Base-by-base conservation (phyloP, 1,140 invertebrate species). In the Phenacoccus solenopsis region DNA sequence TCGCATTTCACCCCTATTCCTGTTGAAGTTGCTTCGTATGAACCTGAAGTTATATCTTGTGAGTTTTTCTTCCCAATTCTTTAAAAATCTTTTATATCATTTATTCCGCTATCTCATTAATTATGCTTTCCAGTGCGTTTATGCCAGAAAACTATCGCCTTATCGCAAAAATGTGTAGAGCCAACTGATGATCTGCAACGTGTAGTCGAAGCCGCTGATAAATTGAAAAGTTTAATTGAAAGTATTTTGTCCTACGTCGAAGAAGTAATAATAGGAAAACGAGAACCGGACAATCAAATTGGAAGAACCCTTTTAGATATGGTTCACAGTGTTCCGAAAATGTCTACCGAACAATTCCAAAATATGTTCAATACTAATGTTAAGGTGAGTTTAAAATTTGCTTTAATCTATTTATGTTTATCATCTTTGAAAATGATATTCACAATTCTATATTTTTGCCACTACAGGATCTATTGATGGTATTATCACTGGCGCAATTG, bases 1-100 rank as follows among this genome's bases (percentile, higher is more conserved):
- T 94, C 90, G 75, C 97, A 98, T 94, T 98, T 98, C 77, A 96
- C 94, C 1, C 92, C 93, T 25, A 87, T 93, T 30, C 88, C 90
- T 75, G 89, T 93, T 38, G 87, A 91, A 76, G 85, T 96, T 16
- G 85, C 83, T 13, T 89, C 87, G 74, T 96, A 96, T 78, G 90
- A 94, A 76, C 91, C 95, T 28, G 96, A 98, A 85, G 86, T 87
- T 74, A 81, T 87, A 75, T 85, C 84, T 78, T 78, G 80, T 81
- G 77, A 78, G 76, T 70, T 22, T 49, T 28, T 68, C 16, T 57
- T 71, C 27, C 30, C 1, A 4, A 21, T 32, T 22, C 21, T 59
- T 70, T n/a, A n/a, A n/a, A 20, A 27, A 27, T 1, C 32, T 20
- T 3, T 25, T 2, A 21, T 70, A 25, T 57, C 21, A 57, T 28